A percentile compares a stretch with the other conserved stretches of the same genome.
Conservation (phyloP, 2,113 vertebrate species). For the Nettapus auritus region DNA sequence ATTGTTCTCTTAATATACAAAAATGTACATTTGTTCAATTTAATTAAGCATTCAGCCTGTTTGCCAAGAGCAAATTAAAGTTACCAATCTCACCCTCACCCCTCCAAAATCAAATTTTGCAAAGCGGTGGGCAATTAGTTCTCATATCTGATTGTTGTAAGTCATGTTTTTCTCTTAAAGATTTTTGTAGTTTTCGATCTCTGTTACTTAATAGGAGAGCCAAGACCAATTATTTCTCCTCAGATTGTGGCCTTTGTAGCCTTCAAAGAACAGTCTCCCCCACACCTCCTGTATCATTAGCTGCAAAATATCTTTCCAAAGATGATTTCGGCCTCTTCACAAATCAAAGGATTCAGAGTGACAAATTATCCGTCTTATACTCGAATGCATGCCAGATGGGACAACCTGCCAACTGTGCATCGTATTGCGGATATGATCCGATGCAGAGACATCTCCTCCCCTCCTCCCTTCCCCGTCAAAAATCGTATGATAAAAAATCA, state of each 20-base stretch:
- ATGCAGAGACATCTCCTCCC: not conserved
- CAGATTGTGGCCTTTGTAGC: conserved; percentile 44
- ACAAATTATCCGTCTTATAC: conserved; percentile 37
- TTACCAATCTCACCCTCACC: conserved; percentile 33
- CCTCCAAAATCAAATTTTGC: conserved; percentile 55
- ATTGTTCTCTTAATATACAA: conserved; percentile 47
- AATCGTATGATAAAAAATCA: not conserved
- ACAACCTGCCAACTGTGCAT: conserved; percentile 20
- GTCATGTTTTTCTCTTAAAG: conserved; percentile 32
- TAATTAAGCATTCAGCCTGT: conserved; percentile 65
- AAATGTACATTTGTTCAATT: conserved; percentile 66
- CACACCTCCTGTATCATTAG: conserved; percentile 51
- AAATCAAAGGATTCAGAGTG: conserved; percentile 52
- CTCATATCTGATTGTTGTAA: conserved; percentile 15
- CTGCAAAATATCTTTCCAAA: conserved; percentile 24
- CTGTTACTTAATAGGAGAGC: conserved; percentile 35
- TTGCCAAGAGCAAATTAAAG: conserved; percentile 65
- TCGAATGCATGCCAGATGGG: conserved; percentile 38
- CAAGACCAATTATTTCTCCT: conserved; percentile 57
- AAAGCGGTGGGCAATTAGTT: conserved; percentile 45
- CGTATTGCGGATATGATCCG: not conserved
- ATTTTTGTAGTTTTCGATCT: conserved; percentile 36
- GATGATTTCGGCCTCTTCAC: conserved; percentile 48
- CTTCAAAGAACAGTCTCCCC: conserved; percentile 43
- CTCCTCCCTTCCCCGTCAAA: not conserved